phyloP scores from a whole-genome alignment of 2,797 vertebrate species.

The Setipinna tenuifilis region DNA sequence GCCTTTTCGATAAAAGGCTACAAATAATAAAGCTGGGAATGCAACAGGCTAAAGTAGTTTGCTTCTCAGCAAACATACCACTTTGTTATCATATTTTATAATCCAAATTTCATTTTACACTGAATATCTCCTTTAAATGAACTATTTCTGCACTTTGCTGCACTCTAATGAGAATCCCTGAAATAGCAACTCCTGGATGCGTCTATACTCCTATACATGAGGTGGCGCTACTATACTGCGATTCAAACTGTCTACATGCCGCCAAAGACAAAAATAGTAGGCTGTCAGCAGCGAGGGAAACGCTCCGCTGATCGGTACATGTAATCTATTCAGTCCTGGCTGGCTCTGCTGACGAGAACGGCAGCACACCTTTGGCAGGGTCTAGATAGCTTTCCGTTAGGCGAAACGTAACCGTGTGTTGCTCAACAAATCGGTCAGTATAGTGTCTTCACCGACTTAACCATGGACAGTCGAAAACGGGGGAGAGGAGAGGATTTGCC shows the following conservation, averaged over 20 bases:
- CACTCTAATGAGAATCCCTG: too few relatives aligned
- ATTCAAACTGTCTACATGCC: neutral
- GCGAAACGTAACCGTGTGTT: neutral
- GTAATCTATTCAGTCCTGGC: neutral
- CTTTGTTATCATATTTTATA: too few relatives aligned
- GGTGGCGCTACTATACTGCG: neutral
- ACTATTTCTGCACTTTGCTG: too few relatives aligned
- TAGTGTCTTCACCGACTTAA: neutral
- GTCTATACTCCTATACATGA: neutral
- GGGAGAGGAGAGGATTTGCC: neutral
- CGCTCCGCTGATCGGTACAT: neutral
- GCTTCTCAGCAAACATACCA: too few relatives aligned
- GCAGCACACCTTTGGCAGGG: neutral
- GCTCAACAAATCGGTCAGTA: neutral
- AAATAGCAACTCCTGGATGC: too few relatives aligned
- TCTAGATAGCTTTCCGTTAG: neutral
- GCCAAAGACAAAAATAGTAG: slow-evolving; percentile 26
- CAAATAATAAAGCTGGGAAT: too few relatives aligned
- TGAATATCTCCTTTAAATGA: too few relatives aligned
- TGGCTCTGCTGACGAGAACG: neutral
- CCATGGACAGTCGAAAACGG: slow-evolving; percentile 69
- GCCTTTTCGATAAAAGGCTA: too few relatives aligned
- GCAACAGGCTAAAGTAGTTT: too few relatives aligned
- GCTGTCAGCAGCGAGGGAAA: neutral
- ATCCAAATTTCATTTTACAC: too few relatives aligned